phyloP scores from a whole-genome alignment of 1,140 invertebrate genomes.

The Phenacoccus solenopsis region DNA sequence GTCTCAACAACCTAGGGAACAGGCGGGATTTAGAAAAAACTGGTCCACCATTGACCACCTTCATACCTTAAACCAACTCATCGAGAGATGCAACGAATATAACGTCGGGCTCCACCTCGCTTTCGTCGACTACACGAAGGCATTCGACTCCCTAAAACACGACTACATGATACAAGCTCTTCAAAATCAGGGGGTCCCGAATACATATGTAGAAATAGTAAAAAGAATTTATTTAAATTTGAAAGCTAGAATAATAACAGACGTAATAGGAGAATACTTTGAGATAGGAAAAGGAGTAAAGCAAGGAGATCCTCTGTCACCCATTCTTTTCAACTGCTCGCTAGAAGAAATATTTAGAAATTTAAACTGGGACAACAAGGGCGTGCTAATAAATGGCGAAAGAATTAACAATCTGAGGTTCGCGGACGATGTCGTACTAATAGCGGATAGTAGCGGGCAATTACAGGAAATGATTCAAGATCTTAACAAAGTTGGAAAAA shows the following conservation, averaged over 20 bases:
- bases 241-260: neutral
- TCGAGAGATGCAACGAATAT: slow-evolving; percentile 22
- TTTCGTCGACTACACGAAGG: slow-evolving; percentile 19
- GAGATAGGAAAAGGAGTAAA: slow-evolving; percentile 17
- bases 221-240: neutral
- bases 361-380: slow-evolving; percentile 24
- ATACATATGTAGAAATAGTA: neutral
- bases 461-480: slow-evolving; percentile 12
- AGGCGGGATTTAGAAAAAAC: slow-evolving; percentile 31
- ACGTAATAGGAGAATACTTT: neutral
- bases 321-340: slow-evolving; percentile 25
- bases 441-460: slow-evolving; percentile 20
- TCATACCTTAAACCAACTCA: slow-evolving; percentile 18
- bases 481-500: neutral
- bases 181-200: neutral
- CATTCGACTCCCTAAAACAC: slow-evolving; percentile 11
- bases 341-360: slow-evolving; percentile 25
- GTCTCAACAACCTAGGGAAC: slow-evolving; percentile 30
- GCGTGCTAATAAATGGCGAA: slow-evolving; percentile 28
- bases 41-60: slow-evolving; percentile 24
- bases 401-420: slow-evolving; percentile 30
- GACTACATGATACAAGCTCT: neutral
- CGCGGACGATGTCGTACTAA: slow-evolving; percentile 30
- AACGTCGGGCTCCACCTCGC: neutral
- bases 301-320: slow-evolving; percentile 23